phyloP scores from a whole-genome alignment of 2,113 vertebrate species.

The Anser brachyrhynchus region DNA sequence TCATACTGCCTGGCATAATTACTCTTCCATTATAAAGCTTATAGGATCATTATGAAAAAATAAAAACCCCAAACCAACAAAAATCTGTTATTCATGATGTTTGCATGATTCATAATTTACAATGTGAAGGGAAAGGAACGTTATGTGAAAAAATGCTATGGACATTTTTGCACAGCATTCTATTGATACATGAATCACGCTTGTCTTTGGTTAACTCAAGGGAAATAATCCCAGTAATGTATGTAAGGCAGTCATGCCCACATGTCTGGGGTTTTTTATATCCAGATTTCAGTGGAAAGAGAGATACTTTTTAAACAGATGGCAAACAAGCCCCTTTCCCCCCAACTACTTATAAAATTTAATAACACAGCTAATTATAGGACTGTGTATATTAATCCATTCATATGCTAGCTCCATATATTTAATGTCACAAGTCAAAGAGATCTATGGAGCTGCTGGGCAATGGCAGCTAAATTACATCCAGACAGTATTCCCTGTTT shows the following conservation, averaged over 20 bases:
- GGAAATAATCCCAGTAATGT: constrained; percentile 66
- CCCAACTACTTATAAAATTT: constrained; percentile 54
- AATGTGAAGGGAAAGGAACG: constrained; percentile 38
- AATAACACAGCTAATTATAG: constrained; percentile 69
- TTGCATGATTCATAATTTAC: constrained; percentile 52
- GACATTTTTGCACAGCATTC: constrained; percentile 58
- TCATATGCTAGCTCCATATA: constrained; percentile 27
- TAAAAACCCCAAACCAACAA: neutral
- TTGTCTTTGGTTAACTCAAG: constrained; percentile 58
- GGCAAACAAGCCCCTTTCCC: constrained; percentile 55
- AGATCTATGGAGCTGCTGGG: constrained; percentile 25
- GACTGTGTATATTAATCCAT: neutral
- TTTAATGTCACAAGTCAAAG: constrained; percentile 43
- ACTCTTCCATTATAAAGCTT: neutral
- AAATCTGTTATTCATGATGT: constrained; percentile 16
- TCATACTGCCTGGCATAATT: neutral
- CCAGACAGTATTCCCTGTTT: constrained; percentile 12
- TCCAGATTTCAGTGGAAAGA: constrained; percentile 60
- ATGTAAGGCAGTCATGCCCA: constrained; percentile 63
- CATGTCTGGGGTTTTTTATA: constrained; percentile 64
- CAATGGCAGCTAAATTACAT: constrained; percentile 39
- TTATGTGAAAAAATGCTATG: constrained; percentile 50
- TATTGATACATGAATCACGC: constrained; percentile 59
- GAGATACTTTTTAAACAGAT: constrained; percentile 65
- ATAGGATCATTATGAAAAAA: constrained; percentile 15